These are phyloP conservation scores for Pemphredon lugubris DNA, from an alignment of 2,888 invertebrate genomes.

Conservation along the genomic window DNA sequence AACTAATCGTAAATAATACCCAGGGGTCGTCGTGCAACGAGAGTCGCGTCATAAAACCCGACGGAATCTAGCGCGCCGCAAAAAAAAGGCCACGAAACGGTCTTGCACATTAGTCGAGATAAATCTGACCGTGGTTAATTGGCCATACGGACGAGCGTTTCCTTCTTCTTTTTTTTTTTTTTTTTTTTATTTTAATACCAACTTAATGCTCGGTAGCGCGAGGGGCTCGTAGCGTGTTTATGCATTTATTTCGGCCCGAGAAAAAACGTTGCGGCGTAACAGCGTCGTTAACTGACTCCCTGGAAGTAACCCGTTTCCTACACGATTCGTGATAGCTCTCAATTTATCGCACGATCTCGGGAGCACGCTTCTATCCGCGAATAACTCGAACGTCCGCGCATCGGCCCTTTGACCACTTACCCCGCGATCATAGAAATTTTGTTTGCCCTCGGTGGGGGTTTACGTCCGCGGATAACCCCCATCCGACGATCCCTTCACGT, in stretches of 20 bases:
- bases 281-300: conserved; percentile 38
- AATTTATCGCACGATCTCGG: conserved; percentile 16
- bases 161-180: too few species aligned
- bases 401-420: too few species aligned
- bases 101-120: conserved; percentile 60
- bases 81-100: conserved; percentile 41
- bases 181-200: conserved; percentile 42
- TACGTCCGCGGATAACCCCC: too few species aligned
- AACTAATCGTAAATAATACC: conserved; percentile 60
- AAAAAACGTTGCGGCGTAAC: conserved; percentile 34
- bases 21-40: conserved; percentile 29
- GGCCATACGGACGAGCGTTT: conserved; percentile 45
- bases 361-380: conserved; percentile 10
- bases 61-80: conserved; percentile 33
- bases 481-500: too few species aligned
- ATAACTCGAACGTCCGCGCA: too few species aligned
- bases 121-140: conserved; percentile 64
- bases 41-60: conserved; percentile 53
- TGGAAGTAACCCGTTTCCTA: conserved; percentile 14
- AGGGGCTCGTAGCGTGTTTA: conserved; percentile 24
- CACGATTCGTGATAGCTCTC: conserved; percentile 23
- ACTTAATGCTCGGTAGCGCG: conserved; percentile 25
- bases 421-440: too few species aligned
- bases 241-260: conserved; percentile 25
- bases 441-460: too few species aligned